phyloP scores from a whole-genome alignment of 2,113 vertebrate species.

The Lepus americanus region DNA sequence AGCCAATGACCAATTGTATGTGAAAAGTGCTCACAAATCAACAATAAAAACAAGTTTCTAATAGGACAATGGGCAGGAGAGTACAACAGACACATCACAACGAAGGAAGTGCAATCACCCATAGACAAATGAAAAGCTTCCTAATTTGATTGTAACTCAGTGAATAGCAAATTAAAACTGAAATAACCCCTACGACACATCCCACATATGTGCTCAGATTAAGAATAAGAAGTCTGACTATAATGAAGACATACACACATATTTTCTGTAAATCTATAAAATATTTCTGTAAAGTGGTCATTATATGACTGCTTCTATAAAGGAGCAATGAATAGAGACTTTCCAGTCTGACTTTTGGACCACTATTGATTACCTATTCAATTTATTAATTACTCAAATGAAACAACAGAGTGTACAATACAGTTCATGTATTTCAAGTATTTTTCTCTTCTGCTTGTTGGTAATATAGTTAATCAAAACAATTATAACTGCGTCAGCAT shows the following conservation, averaged over 20 bases:
- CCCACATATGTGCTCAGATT: neutral
- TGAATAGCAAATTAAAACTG: neutral
- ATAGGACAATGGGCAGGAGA: neutral
- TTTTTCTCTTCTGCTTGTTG: neutral
- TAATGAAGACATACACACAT: neutral
- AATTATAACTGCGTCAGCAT: neutral
- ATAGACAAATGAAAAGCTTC: neutral
- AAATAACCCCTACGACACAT: neutral
- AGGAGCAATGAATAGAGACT: neutral
- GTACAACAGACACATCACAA: neutral
- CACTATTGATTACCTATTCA: neutral
- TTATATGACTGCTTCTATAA: neutral
- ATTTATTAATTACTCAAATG: neutral
- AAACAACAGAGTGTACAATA: neutral
- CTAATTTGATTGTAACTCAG: neutral
- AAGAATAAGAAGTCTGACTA: neutral
- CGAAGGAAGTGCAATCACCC: neutral
- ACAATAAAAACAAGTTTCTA: neutral
- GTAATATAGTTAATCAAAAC: neutral
- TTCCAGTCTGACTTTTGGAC: neutral
- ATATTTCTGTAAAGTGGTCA: neutral
- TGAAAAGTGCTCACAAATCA: neutral
- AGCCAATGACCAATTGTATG: neutral
- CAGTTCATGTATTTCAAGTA: neutral
- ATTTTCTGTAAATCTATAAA: neutral